Conservation (phyloP, 1,140 invertebrate genomes). For the Camponotus pennsylvanicus region DNA sequence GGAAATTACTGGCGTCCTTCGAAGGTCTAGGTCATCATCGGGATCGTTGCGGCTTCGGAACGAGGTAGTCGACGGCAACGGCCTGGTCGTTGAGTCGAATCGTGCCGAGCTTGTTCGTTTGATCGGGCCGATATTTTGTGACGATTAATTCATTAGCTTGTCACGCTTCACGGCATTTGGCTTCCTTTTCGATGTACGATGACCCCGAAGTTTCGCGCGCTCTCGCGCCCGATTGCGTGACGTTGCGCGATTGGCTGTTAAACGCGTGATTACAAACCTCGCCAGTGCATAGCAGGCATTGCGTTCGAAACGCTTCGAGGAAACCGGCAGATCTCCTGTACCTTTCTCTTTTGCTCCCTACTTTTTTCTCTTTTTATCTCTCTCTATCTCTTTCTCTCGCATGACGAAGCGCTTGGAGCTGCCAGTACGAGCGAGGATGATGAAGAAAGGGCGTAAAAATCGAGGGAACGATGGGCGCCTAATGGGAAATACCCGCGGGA, state of each 20-base stretch:
- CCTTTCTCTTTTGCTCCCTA: slow-evolving; percentile 6
- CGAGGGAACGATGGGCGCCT: slow-evolving; percentile 52
- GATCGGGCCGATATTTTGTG: slow-evolving; percentile 60
- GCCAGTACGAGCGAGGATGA: slow-evolving; percentile 48
- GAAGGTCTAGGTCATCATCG: slow-evolving; percentile 76
- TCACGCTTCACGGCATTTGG: slow-evolving; percentile 72
- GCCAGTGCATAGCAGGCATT: slow-evolving; percentile 59
- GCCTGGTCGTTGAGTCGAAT: slow-evolving; percentile 1
- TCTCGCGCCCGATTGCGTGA: slow-evolving; percentile 76
- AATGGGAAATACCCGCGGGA: slow-evolving; percentile 47
- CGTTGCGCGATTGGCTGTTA: slow-evolving; percentile 74
- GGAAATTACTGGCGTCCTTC: slow-evolving; percentile 68
- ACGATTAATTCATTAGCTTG: slow-evolving; percentile 79
- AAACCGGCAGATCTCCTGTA: slow-evolving; percentile 64
- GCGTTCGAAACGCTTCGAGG: slow-evolving; percentile 75
- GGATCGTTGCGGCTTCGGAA: slow-evolving; percentile 17
- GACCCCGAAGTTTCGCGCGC: slow-evolving; percentile 57
- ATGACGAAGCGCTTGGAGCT: slow-evolving; percentile 42
- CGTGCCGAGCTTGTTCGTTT: slow-evolving; percentile 11
- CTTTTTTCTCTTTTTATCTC: not conserved
- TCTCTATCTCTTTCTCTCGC: slow-evolving; percentile 9
- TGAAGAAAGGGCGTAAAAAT: slow-evolving; percentile 51
- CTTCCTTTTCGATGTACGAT: slow-evolving; percentile 59
- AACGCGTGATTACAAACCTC: slow-evolving; percentile 80
- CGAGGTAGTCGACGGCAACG: slow-evolving; percentile 24